Conservation (phyloP, 2,113 vertebrate species). For the Alligator mississippiensis region DNA sequence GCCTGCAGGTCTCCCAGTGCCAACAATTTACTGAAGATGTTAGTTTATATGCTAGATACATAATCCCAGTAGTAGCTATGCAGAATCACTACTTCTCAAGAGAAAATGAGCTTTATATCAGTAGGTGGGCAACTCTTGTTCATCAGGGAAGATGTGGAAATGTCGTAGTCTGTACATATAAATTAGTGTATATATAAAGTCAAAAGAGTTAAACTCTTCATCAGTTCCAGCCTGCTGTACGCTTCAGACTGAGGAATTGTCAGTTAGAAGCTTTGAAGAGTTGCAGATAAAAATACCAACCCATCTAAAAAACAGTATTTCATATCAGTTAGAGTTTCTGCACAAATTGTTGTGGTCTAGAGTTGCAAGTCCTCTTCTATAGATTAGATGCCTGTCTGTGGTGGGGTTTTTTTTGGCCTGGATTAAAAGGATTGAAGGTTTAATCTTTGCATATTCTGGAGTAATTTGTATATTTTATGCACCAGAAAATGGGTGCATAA, state of each 20-base stretch:
- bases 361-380: not conserved
- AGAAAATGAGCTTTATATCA: not conserved
- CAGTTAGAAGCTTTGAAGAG: not conserved
- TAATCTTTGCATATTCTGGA: constrained; percentile 70
- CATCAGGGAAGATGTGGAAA: not conserved
- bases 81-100: rapidly evolving
- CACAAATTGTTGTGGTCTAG: not conserved
- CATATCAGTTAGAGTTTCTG: constrained; percentile 18
- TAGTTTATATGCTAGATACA: not conserved
- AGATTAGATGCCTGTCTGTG: not conserved
- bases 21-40: not conserved
- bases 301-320: not conserved
- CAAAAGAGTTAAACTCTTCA: constrained; percentile 28
- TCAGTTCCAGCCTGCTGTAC: not conserved
- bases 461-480: not conserved
- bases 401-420: constrained; percentile 50
- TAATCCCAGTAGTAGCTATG: not conserved
- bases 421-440: constrained; percentile 70
- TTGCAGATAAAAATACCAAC: not conserved
- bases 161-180: not conserved
- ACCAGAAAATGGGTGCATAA: not conserved
- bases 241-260: not conserved
- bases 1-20: not conserved
- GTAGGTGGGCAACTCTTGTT: rapidly evolving
- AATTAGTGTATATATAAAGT: not conserved